Evolutionary conservation across 2,888 invertebrate species (phyloP), one percentile per base, ranked within the genome.

Genomic region (Polydrusus cervinus): DNA sequence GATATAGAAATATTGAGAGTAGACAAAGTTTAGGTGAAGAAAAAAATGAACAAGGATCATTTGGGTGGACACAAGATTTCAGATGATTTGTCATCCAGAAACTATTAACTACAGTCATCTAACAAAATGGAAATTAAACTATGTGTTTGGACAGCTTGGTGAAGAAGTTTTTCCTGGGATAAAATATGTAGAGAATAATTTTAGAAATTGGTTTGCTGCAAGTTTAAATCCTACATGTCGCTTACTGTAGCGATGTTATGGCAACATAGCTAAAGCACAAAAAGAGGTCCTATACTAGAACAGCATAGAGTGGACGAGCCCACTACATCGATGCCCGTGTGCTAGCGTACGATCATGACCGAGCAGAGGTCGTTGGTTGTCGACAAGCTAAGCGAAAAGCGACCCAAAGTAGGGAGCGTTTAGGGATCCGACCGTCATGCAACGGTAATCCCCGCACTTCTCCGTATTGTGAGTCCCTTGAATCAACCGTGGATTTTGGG

Each of bases 401-500:
- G 72, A 74, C 72, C 64, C 13, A 74, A 74, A 34, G 71, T 45
- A 74, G 40, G 53, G 49, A 53, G 53, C 30, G 47, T 60, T 68
- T 76, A 73, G 73, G 73, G 69, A 61, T 57, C 18, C 60, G 16
- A 11, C 30, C n/a, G 45, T 11, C 51, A 45, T 34, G 43, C 74
- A 74, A 69, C 69, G 62, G 74, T 75, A 66, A 43, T 70, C 69
- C 69, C 73, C 76, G 74, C 69, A 65, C 73, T 66, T 69, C 69
- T 25, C 66, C 62, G 55, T 77, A 55, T 77, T 57, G 71, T 68
- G 51, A 67, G 47, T 66, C 77, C 77, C 77, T 74, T 69, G 71
- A 71, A 71, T 75, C 60, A 65, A 75, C 76, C 65, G 72, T 72
- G 57, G 70, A 71, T 74, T 77, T 74, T 71, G 69, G 70, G 68